Evolutionary conservation across 2,113 vertebrate species (phyloP), one percentile per base, ranked within the genome.

Genomic region (Delphinapterus leucas): DNA sequence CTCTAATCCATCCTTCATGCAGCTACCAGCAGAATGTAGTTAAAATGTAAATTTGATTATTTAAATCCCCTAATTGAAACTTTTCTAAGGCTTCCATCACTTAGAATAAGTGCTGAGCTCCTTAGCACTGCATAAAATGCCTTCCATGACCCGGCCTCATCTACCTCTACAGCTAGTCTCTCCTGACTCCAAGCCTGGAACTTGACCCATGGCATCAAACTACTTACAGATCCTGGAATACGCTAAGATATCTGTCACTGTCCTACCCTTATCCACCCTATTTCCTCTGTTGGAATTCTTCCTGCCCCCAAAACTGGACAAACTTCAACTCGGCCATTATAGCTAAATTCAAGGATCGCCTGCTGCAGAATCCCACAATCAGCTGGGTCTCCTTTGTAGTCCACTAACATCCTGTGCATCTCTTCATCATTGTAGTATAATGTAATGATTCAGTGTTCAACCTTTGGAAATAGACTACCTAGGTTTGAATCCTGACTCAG

Each of bases 1-100:
- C 5, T 55, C 58, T 58, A 90, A 71, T 49, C 33, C 60, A 63
- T 53, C 65, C 21, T 92, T 83, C 70, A 65, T 20, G 60, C 28
- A 94, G 70, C 26, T 61, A 95, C 68, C 26, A 82, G 47, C 18
- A 31, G 36, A 92, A 88, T 88, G n/a, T 26, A 97, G 74, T 70
- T 73, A 44, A 96, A 93, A 94, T 41, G n/a, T 28, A 76, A 89
- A 84, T 92, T 63, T 83, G 61, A 89, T 60, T 76, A 88, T 41
- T 68, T 28, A 92, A 70, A 44, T 63, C 3, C 20, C 85, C 36
- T 92, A 90, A 96, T 47, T 77, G n/a, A 90, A 95, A 86, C 3
- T 21, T 97, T 96, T 95, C 88, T 92, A 94, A 81, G 55, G 14
- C 15, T 96, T n/a, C 28, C 36, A 12, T 70, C 41, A 80, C 36